Conservation (phyloP, 2,888 invertebrate genomes). For the Torymus aiolomorphi region DNA sequence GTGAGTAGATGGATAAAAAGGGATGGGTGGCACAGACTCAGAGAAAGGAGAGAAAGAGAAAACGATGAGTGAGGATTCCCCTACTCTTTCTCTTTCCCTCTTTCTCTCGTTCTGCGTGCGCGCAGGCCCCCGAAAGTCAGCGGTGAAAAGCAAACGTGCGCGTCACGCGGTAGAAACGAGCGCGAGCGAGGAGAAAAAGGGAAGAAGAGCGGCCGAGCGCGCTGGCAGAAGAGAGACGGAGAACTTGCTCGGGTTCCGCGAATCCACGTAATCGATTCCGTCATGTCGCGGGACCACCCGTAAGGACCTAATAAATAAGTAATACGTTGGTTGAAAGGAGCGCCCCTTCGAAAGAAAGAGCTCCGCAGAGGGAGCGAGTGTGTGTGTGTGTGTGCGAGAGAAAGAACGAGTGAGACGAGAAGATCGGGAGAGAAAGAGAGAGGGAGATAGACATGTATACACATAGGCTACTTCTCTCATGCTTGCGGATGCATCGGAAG, state of each 20-base stretch:
- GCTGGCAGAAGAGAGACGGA: constrained; percentile 46
- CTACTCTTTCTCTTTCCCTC: constrained; percentile 29
- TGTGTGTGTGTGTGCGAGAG: no score
- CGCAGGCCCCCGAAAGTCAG: constrained; percentile 57
- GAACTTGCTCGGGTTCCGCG: constrained; percentile 69
- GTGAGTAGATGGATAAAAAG: constrained; percentile 43
- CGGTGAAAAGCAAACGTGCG: constrained; percentile 67
- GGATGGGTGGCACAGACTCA: constrained; percentile 8
- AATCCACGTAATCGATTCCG: constrained; percentile 76
- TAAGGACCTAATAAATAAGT: constrained; percentile 75
- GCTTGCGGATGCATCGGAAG: constrained; percentile 26
- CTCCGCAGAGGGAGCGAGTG: not conserved
- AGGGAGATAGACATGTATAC: constrained; percentile 28
- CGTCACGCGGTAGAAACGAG: constrained; percentile 22
- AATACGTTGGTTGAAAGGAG: constrained; percentile 73
- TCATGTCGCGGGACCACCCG: constrained; percentile 76
- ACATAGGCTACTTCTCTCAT: constrained; percentile 15
- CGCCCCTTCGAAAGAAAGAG: constrained; percentile 58
- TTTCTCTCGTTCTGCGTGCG: constrained; percentile 30
- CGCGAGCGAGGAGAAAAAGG: constrained; percentile 28
- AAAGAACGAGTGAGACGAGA: no score
- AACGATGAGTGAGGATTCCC: constrained; percentile 14
- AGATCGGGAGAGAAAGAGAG: constrained; percentile 39
- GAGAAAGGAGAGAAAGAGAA: constrained; percentile 37
- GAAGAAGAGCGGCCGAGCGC: constrained; percentile 27